Evolutionary conservation across 1,140 invertebrate genomes (phyloP).

Genomic region (Globodera rostochiensis): DNA sequence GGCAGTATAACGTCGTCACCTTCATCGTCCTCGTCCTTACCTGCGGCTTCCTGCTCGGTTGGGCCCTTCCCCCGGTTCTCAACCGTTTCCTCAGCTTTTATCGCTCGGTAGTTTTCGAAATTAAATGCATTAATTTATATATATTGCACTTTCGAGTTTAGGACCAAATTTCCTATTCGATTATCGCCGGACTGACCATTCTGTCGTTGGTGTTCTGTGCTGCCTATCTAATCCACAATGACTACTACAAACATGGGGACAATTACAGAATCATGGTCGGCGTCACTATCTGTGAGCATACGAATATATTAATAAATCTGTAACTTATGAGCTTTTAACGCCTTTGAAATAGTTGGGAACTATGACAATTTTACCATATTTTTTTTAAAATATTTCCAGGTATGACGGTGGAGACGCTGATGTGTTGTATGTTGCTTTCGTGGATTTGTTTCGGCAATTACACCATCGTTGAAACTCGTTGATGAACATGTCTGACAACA

Average conservation of each 20-base stretch:
- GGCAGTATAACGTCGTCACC: constrained; percentile 43
- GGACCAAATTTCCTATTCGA: constrained; percentile 42
- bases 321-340: background rate
- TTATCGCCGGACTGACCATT: constrained; percentile 39
- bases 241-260: constrained; percentile 37
- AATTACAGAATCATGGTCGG: constrained; percentile 43
- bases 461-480: constrained; percentile 53
- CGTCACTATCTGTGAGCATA: constrained; percentile 17
- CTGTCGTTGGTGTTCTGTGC: constrained; percentile 47
- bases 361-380: background rate
- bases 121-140: background rate
- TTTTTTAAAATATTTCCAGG: constrained; percentile 17
- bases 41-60: constrained; percentile 47
- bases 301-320: background rate
- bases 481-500: background rate
- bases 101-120: constrained; percentile 33
- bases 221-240: constrained; percentile 39
- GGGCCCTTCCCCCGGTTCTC: constrained; percentile 49
- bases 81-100: constrained; percentile 50
- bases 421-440: constrained; percentile 45
- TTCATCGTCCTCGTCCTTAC: constrained; percentile 43
- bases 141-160: constrained; percentile 6
- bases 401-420: constrained; percentile 40
- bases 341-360: background rate
- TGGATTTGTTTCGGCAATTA: constrained; percentile 52